phyloP scores from a whole-genome alignment of 2,888 invertebrate genomes.

The Desoria tigrina region DNA sequence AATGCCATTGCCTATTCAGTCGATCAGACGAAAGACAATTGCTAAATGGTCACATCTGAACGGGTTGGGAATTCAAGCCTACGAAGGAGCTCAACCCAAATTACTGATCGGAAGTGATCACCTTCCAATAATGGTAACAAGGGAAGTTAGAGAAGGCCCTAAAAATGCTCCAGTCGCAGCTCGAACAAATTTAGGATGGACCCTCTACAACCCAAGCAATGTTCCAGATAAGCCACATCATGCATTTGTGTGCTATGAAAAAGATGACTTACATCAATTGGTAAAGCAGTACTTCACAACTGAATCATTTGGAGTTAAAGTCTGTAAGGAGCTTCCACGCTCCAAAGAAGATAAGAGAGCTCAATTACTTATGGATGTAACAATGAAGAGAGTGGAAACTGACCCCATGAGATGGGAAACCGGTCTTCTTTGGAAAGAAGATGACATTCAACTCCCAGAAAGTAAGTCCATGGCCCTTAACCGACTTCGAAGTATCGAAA shows the following conservation, averaged over 20 bases:
- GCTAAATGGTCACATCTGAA: slow-evolving; percentile 10
- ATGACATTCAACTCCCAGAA: slow-evolving; percentile 7
- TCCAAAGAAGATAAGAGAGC: slow-evolving; percentile 16
- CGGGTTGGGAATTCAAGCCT: background rate
- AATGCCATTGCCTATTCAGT: slow-evolving; percentile 18
- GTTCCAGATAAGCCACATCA: background rate
- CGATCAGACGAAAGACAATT: background rate
- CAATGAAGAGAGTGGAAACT: background rate
- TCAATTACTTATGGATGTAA: no score
- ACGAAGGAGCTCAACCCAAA: no score
- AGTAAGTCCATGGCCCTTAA: no score
- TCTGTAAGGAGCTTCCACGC: background rate
- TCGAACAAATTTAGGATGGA: slow-evolving; percentile 24
- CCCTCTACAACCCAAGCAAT: background rate
- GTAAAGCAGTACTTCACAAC: background rate
- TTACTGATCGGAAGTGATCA: slow-evolving; percentile 31
- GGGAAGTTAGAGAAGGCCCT: no score
- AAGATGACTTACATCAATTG: no score
- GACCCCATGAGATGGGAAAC: slow-evolving; percentile 12
- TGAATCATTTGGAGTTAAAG: slow-evolving; percentile 9
- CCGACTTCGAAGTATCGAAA: background rate
- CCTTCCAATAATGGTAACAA: slow-evolving; percentile 7
- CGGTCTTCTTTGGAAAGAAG: slow-evolving; percentile 17
- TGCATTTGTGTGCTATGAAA: background rate
- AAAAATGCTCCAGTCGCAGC: slow-evolving; percentile 18